Conservation (phyloP, 2,797 vertebrate species). For the Leucoraja ocellata region DNA sequence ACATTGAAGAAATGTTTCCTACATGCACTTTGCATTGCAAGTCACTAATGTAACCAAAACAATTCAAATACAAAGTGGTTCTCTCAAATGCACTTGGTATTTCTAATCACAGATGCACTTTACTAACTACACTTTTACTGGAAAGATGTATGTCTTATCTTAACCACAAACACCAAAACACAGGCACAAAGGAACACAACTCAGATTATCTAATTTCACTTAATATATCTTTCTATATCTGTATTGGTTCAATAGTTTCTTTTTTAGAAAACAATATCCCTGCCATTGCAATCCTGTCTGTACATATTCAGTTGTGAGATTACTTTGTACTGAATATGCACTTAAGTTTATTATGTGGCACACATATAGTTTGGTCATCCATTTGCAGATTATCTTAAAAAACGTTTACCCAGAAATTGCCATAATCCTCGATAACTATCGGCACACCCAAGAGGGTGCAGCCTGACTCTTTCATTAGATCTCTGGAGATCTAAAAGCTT, state of each 20-base stretch:
- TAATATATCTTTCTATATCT: not conserved
- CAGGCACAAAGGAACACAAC: not conserved
- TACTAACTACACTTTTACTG: not conserved
- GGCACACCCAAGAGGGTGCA: not conserved
- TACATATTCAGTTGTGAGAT: not conserved
- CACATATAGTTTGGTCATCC: conserved; percentile 17
- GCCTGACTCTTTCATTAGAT: not conserved
- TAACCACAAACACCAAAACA: conserved; percentile 24
- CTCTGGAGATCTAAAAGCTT: not conserved
- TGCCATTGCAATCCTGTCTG: not conserved
- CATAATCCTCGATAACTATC: not conserved
- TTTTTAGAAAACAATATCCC: not conserved
- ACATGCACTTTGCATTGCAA: not conserved
- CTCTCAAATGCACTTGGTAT: not conserved
- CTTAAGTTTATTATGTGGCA: not conserved
- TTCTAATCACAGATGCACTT: conserved; percentile 1
- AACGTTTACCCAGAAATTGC: not conserved
- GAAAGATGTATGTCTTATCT: not conserved
- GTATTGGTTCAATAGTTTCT: not conserved
- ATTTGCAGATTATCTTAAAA: conserved; percentile 3
- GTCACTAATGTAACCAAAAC: not conserved
- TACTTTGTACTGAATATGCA: conserved; percentile 3
- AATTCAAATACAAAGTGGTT: conserved; percentile 17
- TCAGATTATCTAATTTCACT: not conserved
- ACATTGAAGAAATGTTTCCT: not conserved